A percentile compares a stretch with the other conserved stretches of the same genome.
phyloP scores from a whole-genome alignment of 1,140 invertebrate species.

The Archegozetes longisetosus region DNA sequence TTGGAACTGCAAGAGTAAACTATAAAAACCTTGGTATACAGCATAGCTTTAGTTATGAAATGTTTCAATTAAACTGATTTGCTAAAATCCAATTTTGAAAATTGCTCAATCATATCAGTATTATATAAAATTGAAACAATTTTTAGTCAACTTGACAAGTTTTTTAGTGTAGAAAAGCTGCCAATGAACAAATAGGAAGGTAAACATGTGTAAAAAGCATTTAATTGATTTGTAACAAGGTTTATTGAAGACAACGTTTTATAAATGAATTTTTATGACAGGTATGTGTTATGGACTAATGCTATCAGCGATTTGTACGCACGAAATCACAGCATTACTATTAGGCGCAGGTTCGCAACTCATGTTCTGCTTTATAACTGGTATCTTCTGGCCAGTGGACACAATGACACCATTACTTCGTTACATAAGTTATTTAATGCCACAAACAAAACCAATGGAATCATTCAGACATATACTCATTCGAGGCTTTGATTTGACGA shows the following conservation, averaged over 20 bases:
- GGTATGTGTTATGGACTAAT: slow-evolving; percentile 79
- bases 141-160: too few relatives aligned
- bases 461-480: slow-evolving; percentile 71
- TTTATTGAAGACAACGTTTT: not conserved
- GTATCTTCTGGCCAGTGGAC: slow-evolving; percentile 79
- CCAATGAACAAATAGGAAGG: too few relatives aligned
- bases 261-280: not conserved
- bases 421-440: slow-evolving; percentile 64
- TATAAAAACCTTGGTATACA: too few relatives aligned
- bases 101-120: too few relatives aligned
- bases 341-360: slow-evolving; percentile 76
- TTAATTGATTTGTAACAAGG: not conserved
- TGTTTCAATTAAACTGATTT: too few relatives aligned
- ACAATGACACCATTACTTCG: slow-evolving; percentile 68
- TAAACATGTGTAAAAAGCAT: too few relatives aligned
- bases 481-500: slow-evolving; percentile 37
- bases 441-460: slow-evolving; percentile 75
- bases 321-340: slow-evolving; percentile 52
- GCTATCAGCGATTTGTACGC: slow-evolving; percentile 47
- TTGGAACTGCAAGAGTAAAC: too few relatives aligned
- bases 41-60: too few relatives aligned
- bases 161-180: too few relatives aligned
- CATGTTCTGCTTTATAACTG: slow-evolving; percentile 42
- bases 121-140: too few relatives aligned
- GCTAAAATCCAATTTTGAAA: too few relatives aligned